These are phyloP conservation scores for Dasypogon diadema DNA, from an alignment of 2,888 invertebrate genomes.

Conservation along the genomic window DNA sequence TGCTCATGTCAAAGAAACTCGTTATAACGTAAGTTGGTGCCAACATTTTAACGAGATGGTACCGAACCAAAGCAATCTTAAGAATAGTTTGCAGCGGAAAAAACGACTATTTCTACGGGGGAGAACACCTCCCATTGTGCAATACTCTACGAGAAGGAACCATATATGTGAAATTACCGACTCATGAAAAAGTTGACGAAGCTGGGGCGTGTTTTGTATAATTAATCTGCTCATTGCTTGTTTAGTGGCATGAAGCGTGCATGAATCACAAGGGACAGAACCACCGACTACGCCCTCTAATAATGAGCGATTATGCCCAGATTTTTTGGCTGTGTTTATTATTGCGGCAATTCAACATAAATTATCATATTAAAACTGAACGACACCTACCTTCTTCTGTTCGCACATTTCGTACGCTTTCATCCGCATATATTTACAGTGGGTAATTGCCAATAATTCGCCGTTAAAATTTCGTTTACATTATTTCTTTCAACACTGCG, in stretches of 20 bases:
- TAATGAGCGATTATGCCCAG: not conserved
- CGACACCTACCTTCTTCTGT: not conserved
- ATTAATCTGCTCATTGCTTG: slow-evolving; percentile 5
- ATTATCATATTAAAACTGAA: not conserved
- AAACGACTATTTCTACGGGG: not conserved
- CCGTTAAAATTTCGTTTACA: not conserved
- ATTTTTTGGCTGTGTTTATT: slow-evolving; percentile 4
- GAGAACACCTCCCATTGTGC: not conserved
- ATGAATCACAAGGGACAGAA: slow-evolving; percentile 8
- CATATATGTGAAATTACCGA: slow-evolving; percentile 21
- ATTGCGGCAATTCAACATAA: slow-evolving; percentile 30
- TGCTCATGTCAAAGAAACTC: slow-evolving; percentile 20
- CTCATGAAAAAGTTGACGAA: not conserved
- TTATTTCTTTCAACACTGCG: not conserved
- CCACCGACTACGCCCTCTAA: slow-evolving; percentile 1
- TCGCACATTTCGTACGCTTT: not conserved
- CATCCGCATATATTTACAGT: not conserved
- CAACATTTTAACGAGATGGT: not conserved
- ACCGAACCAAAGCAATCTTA: not conserved
- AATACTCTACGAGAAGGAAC: slow-evolving; percentile 11
- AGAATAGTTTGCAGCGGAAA: not conserved
- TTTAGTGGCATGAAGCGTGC: not conserved
- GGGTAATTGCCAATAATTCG: not conserved
- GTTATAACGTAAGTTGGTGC: slow-evolving; percentile 4
- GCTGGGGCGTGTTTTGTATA: slow-evolving; percentile 23